Conservation (phyloP, 2,113 vertebrate species). For the Galbula dea region DNA sequence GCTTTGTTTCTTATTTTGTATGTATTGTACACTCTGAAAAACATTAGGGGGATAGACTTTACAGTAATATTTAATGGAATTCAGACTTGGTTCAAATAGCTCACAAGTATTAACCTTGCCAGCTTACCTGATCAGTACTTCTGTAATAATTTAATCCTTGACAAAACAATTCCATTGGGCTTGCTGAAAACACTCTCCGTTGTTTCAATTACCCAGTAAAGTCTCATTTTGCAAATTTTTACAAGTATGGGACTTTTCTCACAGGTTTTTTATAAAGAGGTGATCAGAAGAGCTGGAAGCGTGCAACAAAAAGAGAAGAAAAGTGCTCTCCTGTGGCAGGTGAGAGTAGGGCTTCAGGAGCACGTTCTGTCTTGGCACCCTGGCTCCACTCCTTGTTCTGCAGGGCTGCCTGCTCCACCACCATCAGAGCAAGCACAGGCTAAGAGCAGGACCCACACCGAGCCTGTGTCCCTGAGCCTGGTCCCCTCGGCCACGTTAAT, state of each 20-base stretch:
- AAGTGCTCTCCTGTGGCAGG: not conserved
- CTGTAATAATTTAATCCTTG: not conserved
- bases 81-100: not conserved
- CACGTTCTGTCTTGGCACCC: fast-evolving
- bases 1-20: not conserved
- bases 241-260: not conserved
- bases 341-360: not conserved
- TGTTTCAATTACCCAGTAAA: not conserved
- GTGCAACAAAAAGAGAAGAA: not conserved
- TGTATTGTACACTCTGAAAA: not conserved
- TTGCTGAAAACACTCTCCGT: not conserved
- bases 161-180: not conserved
- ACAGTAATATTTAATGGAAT: not conserved
- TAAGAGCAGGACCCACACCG: fast-evolving
- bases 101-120: not conserved
- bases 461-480: not conserved
- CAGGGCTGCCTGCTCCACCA: not conserved
- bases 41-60: not conserved
- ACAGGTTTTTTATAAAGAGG: not conserved
- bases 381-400: not conserved
- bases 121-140: not conserved
- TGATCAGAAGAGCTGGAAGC: not conserved
- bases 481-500: not conserved
- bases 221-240: not conserved
- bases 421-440: not conserved